Conservation (phyloP, 2,888 invertebrate species). For the Clanis bilineata region DNA sequence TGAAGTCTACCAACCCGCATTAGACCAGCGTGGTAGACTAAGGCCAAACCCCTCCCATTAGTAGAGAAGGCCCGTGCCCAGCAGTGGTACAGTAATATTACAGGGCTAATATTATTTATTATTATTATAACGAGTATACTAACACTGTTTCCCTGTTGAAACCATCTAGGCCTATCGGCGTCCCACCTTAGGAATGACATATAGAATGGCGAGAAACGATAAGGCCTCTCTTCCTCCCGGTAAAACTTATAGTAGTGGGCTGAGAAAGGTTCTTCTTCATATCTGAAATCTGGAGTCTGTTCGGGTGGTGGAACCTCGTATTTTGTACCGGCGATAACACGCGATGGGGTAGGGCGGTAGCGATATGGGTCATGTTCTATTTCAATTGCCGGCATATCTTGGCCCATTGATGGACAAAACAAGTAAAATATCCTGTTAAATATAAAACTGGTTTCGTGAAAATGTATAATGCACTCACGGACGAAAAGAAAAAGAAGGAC, state of each 20-base stretch:
- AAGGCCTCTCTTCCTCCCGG: slow-evolving; percentile 20
- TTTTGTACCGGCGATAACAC: slow-evolving; percentile 9
- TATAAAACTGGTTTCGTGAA: not conserved
- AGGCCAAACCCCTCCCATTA: too few species aligned
- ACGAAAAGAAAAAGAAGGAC: too few species aligned
- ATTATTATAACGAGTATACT: not conserved
- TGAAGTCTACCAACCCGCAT: too few species aligned
- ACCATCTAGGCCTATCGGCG: not conserved
- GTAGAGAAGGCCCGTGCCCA: too few species aligned
- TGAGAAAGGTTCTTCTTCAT: slow-evolving; percentile 9
- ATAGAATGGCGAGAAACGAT: slow-evolving; percentile 16
- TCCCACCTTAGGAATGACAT: slow-evolving; percentile 5
- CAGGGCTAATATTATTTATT: too few species aligned
- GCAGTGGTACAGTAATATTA: too few species aligned
- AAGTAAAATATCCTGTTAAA: not conserved
- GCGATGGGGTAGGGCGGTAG: not conserved
- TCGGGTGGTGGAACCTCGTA: not conserved
- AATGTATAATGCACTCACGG: too few species aligned
- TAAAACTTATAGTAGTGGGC: slow-evolving; percentile 6
- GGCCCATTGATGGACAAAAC: not conserved
- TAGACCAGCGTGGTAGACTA: too few species aligned
- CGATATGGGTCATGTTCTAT: slow-evolving; percentile 13
- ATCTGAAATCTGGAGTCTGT: slow-evolving; percentile 15
- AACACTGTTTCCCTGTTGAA: not conserved
- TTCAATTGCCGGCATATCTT: not conserved